Evolutionary conservation across 2,888 invertebrate genomes (phyloP).

Genomic region (Cataglyphis altisquamis): DNA sequence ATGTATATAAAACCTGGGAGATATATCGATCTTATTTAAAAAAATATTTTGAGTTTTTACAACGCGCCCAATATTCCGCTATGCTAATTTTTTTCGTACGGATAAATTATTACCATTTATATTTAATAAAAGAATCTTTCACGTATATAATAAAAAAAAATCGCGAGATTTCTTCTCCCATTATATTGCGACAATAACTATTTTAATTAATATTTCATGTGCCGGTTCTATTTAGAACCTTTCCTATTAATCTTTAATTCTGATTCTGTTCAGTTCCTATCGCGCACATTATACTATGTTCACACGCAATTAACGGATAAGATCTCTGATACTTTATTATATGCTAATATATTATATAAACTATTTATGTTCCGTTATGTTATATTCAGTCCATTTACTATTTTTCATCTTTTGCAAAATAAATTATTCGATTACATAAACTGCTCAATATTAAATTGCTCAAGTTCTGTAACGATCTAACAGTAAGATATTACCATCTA

Average conservation of each 20-base stretch:
- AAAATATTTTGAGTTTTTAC: neutral
- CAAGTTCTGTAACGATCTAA: conserved; percentile 62
- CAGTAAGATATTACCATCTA: conserved; percentile 30
- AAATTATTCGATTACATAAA: conserved; percentile 51
- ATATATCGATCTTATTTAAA: conserved; percentile 14
- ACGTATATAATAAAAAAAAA: neutral
- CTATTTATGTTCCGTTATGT: neutral
- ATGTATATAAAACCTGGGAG: neutral
- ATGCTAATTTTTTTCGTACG: conserved; percentile 12
- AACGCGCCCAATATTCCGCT: neutral
- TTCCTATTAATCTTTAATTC: neutral
- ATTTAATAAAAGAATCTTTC: conserved; percentile 27
- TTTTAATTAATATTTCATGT: neutral
- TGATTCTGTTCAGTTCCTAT: conserved; percentile 39
- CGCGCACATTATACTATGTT: neutral
- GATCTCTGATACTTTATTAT: conserved; percentile 15
- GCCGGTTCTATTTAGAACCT: neutral
- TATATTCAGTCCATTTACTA: neutral
- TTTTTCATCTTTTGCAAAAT: conserved; percentile 35
- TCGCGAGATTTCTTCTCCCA: conserved; percentile 1
- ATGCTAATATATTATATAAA: neutral
- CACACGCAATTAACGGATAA: neutral
- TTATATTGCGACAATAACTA: neutral
- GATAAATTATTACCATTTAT: conserved; percentile 8
- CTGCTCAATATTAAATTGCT: conserved; percentile 74